Conservation (phyloP, 2,113 vertebrate species). For the Leptosomus discolor region DNA sequence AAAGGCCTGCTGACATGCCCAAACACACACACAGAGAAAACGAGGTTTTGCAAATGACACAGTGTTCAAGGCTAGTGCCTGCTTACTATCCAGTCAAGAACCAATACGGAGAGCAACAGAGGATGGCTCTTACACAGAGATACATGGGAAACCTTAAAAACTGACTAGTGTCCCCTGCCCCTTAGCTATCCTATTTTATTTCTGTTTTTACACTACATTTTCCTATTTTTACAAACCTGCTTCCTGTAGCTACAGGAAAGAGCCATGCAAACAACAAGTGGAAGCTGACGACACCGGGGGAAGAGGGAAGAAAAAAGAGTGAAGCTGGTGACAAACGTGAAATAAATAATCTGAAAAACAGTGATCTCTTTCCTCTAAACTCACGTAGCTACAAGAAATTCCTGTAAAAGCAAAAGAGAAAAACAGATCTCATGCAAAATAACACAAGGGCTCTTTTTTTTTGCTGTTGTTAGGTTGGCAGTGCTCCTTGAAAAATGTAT, state of each 20-base stretch:
- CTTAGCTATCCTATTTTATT: neutral
- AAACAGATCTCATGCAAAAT: neutral
- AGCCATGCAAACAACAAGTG: constrained; percentile 3
- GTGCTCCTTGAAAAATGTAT: neutral
- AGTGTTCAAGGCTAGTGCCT: neutral
- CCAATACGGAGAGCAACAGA: neutral
- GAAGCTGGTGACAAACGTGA: neutral
- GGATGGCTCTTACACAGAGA: neutral
- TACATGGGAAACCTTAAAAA: neutral
- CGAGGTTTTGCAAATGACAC: constrained; percentile 1
- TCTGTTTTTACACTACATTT: neutral
- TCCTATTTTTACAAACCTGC: constrained; percentile 18
- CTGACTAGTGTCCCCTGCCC: neutral
- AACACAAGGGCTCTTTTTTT: neutral
- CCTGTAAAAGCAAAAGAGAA: neutral
- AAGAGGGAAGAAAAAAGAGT: neutral
- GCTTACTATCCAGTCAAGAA: neutral
- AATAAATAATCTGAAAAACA: neutral
- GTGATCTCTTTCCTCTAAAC: neutral
- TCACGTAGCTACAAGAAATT: neutral
- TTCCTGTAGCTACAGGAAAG: constrained; percentile 36
- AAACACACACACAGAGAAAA: constrained; percentile 1
- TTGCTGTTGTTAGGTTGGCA: neutral
- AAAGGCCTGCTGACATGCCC: constrained; percentile 45
- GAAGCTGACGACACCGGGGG: neutral